Evolutionary conservation across 2,888 invertebrate genomes (phyloP), one percentile per base, ranked within the genome.

Genomic region (Desoria tigrina): DNA sequence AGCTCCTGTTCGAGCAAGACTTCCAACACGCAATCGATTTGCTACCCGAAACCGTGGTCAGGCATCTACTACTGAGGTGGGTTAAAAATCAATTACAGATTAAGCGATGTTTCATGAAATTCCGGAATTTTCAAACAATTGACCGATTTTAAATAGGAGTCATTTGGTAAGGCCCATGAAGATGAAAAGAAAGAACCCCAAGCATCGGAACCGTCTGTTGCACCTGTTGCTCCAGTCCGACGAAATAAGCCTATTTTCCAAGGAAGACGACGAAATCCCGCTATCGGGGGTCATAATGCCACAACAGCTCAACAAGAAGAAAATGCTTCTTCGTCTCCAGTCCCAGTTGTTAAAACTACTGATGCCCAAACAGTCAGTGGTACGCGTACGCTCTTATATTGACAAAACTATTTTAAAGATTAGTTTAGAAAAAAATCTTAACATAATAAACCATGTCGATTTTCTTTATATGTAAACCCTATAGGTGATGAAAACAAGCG

Each of bases 11-110:
- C 63, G 63, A 18, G 27, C 70, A 26, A 50, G 58, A 37, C 27
- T 61, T 39, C 67, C 70, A 24, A 1, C 53, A 6, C 62, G 67
- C 16, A 70, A 63, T 32, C 58, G 70, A 49, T 70, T 70, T 50
- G 56, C 70, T n/a, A 37, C 59, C 27, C 56, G 69, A 26, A 69
- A 64, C 42, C 61, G 67, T 6, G 64, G 37, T 45, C 45, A 32
- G 42, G 60, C 64, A 7, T 54, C 66, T 3, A 56, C 61, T 9
- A 69, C 69, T 53, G 69, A 66, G 61, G 69, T 62, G 62, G 16
- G 1, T 23, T 6, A n/a, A n/a, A n/a, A n/a, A n/a, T n/a, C n/a
- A n/a, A n/a, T 14, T 39, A 14, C 42, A 16, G 42, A 14, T 39
- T 39, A 39, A 14, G 11, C 16, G 42, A 39, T n/a, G n/a, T n/a